These are phyloP conservation scores for Solenopsis invicta DNA, from an alignment of 1,140 invertebrate genomes.

Conservation along the genomic window DNA sequence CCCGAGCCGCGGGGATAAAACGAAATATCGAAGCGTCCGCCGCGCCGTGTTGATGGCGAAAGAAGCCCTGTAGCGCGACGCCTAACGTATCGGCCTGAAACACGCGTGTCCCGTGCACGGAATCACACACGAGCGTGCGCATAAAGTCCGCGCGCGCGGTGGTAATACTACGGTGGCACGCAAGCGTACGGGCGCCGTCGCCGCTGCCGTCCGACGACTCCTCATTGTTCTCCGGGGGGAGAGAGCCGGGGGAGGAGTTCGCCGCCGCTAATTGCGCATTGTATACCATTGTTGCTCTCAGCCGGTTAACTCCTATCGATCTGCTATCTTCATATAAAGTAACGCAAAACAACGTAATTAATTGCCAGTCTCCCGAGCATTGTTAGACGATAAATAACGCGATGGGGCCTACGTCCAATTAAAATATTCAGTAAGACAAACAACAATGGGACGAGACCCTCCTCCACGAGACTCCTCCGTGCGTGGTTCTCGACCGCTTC, in stretches of 20 bases:
- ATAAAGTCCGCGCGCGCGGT: conserved; percentile 27
- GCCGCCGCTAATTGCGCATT: conserved; percentile 86
- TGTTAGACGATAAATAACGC: conserved; percentile 87
- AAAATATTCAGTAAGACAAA: conserved; percentile 87
- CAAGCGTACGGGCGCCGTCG: conserved; percentile 71
- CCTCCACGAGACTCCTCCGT: conserved; percentile 65
- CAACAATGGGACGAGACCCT: conserved; percentile 83
- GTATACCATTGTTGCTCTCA: conserved; percentile 84
- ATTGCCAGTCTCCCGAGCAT: conserved; percentile 86
- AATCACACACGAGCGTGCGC: conserved; percentile 55
- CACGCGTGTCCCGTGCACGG: conserved; percentile 48
- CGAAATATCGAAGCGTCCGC: background rate
- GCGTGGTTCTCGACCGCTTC: conserved; percentile 57
- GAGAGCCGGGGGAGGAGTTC: conserved; percentile 57
- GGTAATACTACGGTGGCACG: conserved; percentile 76
- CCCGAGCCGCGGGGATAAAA: conserved; percentile 35
- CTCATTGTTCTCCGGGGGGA: conserved; percentile 81
- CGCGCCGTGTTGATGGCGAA: conserved; percentile 32
- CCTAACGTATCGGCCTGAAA: conserved; percentile 14
- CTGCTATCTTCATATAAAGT: conserved; percentile 86
- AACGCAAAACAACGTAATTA: conserved; percentile 87
- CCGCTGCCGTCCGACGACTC: conserved; percentile 75
- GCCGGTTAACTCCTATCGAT: conserved; percentile 84
- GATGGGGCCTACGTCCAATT: conserved; percentile 82
- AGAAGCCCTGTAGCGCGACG: conserved; percentile 46